phyloP scores from a whole-genome alignment of 2,888 invertebrate species.

The Galerucella nymphaeae region DNA sequence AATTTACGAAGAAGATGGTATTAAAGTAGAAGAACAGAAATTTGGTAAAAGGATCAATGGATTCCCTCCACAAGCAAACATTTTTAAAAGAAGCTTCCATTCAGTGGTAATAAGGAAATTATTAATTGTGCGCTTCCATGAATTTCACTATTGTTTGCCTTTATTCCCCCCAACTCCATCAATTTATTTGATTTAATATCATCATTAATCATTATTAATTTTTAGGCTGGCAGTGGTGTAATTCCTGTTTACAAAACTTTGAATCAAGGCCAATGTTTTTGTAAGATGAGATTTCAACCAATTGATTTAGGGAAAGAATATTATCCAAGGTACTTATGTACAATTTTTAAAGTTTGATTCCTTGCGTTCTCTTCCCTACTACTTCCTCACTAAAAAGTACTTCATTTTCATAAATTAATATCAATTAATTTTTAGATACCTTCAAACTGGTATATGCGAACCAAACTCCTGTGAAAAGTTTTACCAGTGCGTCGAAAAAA shows the following conservation, averaged over 20 bases:
- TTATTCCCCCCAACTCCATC: too few species aligned
- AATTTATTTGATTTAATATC: too few species aligned
- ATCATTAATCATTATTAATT: not conserved
- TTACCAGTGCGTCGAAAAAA: constrained; percentile 55
- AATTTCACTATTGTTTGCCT: too few species aligned
- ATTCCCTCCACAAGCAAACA: not conserved
- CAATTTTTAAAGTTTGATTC: not conserved
- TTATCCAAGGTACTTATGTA: constrained; percentile 57
- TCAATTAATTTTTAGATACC: constrained; percentile 47
- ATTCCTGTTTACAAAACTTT: constrained; percentile 25
- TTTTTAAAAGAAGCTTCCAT: constrained; percentile 14
- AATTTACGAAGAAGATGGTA: constrained; percentile 20
- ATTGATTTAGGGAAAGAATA: constrained; percentile 56
- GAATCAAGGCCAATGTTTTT: constrained; percentile 48
- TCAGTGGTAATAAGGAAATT: constrained; percentile 7
- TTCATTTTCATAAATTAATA: too few species aligned
- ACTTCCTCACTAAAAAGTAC: too few species aligned
- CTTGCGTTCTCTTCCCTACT: too few species aligned
- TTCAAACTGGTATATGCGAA: constrained; percentile 58
- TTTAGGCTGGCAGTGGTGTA: constrained; percentile 9
- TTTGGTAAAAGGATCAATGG: constrained; percentile 15
- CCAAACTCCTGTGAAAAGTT: constrained; percentile 54
- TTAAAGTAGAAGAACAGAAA: constrained; percentile 11
- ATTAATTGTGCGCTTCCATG: not conserved
- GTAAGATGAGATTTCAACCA: constrained; percentile 51